Evolutionary conservation across 2,797 vertebrate species (phyloP).

Genomic region (Ctenopoma multispine): DNA sequence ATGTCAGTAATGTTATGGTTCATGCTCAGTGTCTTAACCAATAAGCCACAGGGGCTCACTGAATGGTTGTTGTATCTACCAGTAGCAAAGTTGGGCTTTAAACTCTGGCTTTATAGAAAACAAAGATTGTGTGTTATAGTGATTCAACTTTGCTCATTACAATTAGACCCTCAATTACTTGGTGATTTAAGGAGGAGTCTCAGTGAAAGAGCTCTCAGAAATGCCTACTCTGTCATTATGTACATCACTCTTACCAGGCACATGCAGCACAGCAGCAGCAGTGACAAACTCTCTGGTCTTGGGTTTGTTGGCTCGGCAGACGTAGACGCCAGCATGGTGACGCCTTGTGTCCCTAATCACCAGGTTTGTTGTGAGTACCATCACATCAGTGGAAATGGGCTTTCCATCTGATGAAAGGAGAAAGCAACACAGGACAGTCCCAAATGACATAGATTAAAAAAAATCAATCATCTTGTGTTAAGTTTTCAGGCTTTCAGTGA

Average conservation of each 20-base stretch:
- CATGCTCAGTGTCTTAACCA: background rate
- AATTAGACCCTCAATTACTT: background rate
- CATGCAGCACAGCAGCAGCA: conserved; percentile 90
- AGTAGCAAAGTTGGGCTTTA: background rate
- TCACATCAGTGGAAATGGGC: conserved; percentile 93
- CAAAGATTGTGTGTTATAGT: background rate
- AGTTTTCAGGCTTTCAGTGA: conserved; percentile 50
- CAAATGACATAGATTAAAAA: conserved; percentile 25
- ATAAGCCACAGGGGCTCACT: background rate
- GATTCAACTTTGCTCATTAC: background rate
- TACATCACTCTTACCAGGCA: conserved; percentile 88
- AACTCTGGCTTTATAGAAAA: background rate
- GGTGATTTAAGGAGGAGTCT: background rate
- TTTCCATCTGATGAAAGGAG: conserved; percentile 88
- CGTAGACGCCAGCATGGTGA: conserved; percentile 92
- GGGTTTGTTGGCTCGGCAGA: conserved; percentile 96
- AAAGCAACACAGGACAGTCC: conserved; percentile 30
- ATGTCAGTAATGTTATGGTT: no score
- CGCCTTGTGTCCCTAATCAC: conserved; percentile 90
- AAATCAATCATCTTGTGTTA: conserved; percentile 19
- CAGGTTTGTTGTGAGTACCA: conserved; percentile 93
- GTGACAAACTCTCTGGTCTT: conserved; percentile 93
- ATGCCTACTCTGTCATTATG: background rate
- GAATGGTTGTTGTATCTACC: background rate
- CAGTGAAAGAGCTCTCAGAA: background rate